Conservation (phyloP, 2,888 invertebrate species). For the Baccha elongata region DNA sequence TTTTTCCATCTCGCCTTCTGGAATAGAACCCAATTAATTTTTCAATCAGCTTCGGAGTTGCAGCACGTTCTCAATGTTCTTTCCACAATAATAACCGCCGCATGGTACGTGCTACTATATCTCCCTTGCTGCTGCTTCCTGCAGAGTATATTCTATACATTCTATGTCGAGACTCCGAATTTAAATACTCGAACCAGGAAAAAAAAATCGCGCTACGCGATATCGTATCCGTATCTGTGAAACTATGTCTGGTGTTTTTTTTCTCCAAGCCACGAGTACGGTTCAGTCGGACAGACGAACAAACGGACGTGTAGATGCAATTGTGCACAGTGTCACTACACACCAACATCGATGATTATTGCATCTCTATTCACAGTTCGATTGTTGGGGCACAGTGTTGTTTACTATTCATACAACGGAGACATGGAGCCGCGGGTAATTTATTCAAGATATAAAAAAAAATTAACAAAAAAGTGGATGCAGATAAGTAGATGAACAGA, state of each 20-base stretch:
- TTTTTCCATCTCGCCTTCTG: conserved; percentile 56
- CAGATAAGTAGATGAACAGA: conserved; percentile 65
- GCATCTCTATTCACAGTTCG: conserved; percentile 52
- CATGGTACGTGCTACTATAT: conserved; percentile 62
- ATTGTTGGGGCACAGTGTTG: conserved; percentile 51
- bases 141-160: background rate
- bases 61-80: conserved; percentile 68
- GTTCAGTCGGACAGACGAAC: background rate
- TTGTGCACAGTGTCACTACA: conserved; percentile 20
- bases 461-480: no score
- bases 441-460: conserved; percentile 51
- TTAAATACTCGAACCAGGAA: conserved; percentile 46
- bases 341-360: conserved; percentile 51
- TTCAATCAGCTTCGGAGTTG: conserved; percentile 70
- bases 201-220: conserved; percentile 13
- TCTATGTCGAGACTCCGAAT: conserved; percentile 46
- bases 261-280: no score
- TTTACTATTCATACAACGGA: conserved; percentile 34
- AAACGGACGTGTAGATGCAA: conserved; percentile 31
- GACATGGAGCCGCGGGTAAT: conserved; percentile 48
- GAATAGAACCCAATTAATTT: conserved; percentile 72
- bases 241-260: conserved; percentile 37
- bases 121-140: conserved; percentile 10
- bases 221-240: conserved; percentile 23
- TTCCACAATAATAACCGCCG: conserved; percentile 67